phyloP scores from a whole-genome alignment of 2,888 invertebrate genomes.

The Volucella inflata region DNA sequence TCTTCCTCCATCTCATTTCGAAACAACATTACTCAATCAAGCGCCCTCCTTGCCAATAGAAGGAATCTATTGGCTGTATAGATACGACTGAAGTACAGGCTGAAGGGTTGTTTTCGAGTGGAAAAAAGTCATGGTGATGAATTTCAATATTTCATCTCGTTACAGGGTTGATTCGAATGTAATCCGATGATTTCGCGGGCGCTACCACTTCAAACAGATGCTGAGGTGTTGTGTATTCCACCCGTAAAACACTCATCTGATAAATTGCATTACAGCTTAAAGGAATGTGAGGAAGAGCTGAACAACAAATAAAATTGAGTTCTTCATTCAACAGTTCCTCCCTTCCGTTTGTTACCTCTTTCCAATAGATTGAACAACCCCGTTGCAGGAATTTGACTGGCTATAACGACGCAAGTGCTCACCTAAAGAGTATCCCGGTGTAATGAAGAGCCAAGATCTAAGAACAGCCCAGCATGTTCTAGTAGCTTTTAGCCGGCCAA shows the following conservation, averaged over 20 bases:
- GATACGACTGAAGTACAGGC: too few species aligned
- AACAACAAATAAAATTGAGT: neutral
- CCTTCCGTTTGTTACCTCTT: too few species aligned
- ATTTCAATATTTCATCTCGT: constrained; percentile 60
- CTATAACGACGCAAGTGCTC: too few species aligned
- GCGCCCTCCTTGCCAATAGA: too few species aligned
- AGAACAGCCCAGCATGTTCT: too few species aligned
- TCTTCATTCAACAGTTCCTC: too few species aligned
- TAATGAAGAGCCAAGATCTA: too few species aligned
- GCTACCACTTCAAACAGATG: constrained; percentile 51
- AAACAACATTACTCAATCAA: neutral
- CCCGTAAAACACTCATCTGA: constrained; percentile 23
- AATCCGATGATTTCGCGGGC: constrained; percentile 61
- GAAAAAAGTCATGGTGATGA: constrained; percentile 40
- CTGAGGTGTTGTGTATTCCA: constrained; percentile 35
- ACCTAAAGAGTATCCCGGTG: too few species aligned
- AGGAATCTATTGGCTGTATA: too few species aligned
- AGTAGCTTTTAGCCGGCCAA: too few species aligned
- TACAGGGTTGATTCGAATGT: constrained; percentile 48
- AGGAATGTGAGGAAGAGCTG: neutral
- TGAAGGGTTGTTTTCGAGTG: constrained; percentile 21
- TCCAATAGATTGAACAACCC: too few species aligned
- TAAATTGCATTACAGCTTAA: constrained; percentile 55
- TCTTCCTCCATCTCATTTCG: constrained; percentile 1
- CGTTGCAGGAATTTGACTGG: too few species aligned